phyloP scores from a whole-genome alignment of 2,113 vertebrate genomes.

The Pollimyrus isidori region DNA sequence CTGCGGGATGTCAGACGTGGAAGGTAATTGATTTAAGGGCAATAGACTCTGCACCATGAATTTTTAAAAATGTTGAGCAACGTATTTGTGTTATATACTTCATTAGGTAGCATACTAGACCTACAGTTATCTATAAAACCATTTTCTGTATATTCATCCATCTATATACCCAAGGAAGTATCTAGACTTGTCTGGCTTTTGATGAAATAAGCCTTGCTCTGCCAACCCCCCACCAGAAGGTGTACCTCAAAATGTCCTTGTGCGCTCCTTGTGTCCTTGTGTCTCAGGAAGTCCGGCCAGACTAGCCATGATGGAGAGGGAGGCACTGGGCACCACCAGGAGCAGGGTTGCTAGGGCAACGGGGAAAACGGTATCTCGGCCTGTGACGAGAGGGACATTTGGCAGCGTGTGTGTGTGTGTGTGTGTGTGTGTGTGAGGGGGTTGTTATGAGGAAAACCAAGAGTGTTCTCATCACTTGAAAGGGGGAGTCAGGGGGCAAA shows the following conservation, averaged over 20 bases:
- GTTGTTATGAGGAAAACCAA: neutral
- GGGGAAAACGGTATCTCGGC: neutral
- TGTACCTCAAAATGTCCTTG: neutral
- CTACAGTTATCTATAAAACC: neutral
- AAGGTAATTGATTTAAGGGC: slow-evolving; percentile 1
- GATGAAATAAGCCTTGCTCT: neutral
- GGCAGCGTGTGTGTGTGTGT: neutral
- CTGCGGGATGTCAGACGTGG: neutral
- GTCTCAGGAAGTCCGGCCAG: neutral
- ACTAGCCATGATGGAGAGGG: neutral
- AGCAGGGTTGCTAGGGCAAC: neutral
- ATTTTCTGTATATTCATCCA: neutral
- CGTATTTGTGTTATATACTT: neutral
- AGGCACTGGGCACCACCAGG: neutral
- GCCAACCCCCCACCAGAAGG: neutral
- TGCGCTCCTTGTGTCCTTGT: neutral
- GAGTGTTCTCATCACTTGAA: neutral
- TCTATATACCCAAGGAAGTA: neutral
- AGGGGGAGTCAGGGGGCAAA: neutral
- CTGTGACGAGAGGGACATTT: neutral
- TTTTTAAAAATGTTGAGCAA: neutral
- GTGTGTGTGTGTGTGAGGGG: neutral
- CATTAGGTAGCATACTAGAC: neutral
- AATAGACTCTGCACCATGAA: neutral
- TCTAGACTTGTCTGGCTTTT: neutral